phyloP scores from a whole-genome alignment of 2,888 invertebrate genomes.

The Tinea semifulvella region DNA sequence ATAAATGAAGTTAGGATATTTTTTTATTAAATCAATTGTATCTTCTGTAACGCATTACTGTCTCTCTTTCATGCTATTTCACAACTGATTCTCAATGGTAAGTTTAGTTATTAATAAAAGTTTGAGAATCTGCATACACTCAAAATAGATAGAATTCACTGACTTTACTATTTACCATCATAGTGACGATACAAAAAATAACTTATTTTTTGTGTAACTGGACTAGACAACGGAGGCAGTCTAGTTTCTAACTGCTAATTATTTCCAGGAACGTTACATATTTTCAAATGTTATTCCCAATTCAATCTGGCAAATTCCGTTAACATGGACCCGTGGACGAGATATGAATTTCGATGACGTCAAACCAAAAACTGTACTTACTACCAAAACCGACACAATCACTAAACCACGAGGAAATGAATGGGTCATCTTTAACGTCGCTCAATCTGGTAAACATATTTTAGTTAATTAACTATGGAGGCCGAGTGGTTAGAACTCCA shows the following conservation, averaged over 20 bases:
- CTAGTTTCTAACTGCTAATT: too few species aligned
- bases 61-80: too few species aligned
- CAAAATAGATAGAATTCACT: too few species aligned
- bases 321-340: constrained; percentile 47
- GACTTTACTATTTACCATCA: too few species aligned
- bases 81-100: too few species aligned
- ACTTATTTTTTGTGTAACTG: too few species aligned
- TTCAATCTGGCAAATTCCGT: constrained; percentile 48
- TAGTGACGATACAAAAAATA: too few species aligned
- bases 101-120: too few species aligned
- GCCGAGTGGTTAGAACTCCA: too few species aligned
- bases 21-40: neutral
- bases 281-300: constrained; percentile 28
- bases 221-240: too few species aligned
- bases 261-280: constrained; percentile 40
- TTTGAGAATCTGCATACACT: too few species aligned
- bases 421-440: constrained; percentile 68
- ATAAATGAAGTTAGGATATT: neutral
- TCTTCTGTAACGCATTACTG: too few species aligned
- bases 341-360: constrained; percentile 42
- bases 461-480: neutral
- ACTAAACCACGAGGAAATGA: constrained; percentile 34
- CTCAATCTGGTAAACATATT: constrained; percentile 40
- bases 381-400: constrained; percentile 23
- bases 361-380: constrained; percentile 37